Base-by-base conservation (phyloP, 2,113 vertebrate species). In the Upupa epops region DNA sequence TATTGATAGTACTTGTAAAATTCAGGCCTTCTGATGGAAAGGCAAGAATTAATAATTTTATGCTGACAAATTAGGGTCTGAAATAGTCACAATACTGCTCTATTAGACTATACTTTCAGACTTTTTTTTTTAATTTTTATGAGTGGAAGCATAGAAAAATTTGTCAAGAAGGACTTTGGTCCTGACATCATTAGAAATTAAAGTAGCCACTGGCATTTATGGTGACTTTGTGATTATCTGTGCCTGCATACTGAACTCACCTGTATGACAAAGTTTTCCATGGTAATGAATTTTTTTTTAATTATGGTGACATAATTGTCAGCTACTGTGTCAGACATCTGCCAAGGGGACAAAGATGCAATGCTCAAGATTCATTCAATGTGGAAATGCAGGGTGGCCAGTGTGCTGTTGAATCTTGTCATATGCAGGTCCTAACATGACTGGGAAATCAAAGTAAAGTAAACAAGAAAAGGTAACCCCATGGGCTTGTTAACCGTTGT, bases 321-420 rank as follows among this genome's bases (percentile, higher is more conserved):
- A 32, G 15, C 11, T 84, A n/a, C 40, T 75, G 51, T 34, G 22
- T 58, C 8, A 37, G 40, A 11, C 16, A 4, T 15, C 46, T 85
- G 37, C 31, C 49, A 36, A 22, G 12, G 17, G 22, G 6, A 17
- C 26, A 40, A 40, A 14, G 51, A 32, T 64, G 29, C 17, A 2
- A 7, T 2, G 7, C 3, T 0, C 37, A 52, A 0, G 1, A 22
- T 46, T 78, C 26, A 24, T 1, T 3, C 48, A n/a, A 21, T 11
- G 19, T 28, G 56, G 54, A 64, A 51, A 63, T 5, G 29, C 11
- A 0, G 0, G 0, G 0, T 40, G 55, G 42, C n/a, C 42, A 29
- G 2, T 0, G 1, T 51, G 16, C 29, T 77, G 68, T 58, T 48
- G 29, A 46, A n/a, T 59, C 68, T 76, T 8, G 0, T 68, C 46